phyloP scores from a whole-genome alignment of 2,888 invertebrate genomes.

The Philereme vetulata region DNA sequence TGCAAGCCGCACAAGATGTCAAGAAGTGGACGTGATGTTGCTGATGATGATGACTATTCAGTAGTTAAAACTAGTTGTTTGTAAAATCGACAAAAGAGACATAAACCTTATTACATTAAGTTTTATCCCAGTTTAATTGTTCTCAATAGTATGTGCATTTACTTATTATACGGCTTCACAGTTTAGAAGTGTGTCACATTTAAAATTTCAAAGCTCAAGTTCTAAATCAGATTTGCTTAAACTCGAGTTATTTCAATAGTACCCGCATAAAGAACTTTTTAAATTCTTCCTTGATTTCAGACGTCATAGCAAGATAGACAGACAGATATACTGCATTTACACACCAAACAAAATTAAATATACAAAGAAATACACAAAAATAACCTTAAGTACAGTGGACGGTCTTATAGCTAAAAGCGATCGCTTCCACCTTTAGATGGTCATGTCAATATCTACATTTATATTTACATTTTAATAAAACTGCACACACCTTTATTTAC shows the following conservation, averaged over 20 bases:
- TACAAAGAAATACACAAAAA: no score
- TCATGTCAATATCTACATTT: no score
- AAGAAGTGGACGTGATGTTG: no score
- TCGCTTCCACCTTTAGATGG: no score
- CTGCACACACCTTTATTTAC: no score
- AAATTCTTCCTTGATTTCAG: conserved; percentile 8
- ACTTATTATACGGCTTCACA: conserved; percentile 8
- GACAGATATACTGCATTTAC: no score
- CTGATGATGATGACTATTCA: neutral
- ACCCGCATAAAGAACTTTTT: conserved; percentile 18
- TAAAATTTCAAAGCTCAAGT: conserved; percentile 25
- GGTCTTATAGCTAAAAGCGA: no score
- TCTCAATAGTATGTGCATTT: conserved; percentile 9
- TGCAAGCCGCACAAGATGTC: no score
- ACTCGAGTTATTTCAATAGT: conserved; percentile 22
- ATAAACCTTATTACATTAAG: neutral
- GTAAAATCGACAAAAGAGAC: neutral
- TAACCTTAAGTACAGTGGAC: no score
- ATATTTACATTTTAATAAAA: no score
- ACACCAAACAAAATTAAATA: no score
- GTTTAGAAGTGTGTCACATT: conserved; percentile 23
- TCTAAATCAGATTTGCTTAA: conserved; percentile 20
- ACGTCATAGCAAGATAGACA: neutral
- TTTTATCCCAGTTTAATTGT: neutral
- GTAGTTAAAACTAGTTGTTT: neutral